These are phyloP conservation scores for Eretmochelys imbricata DNA, from an alignment of 2,113 vertebrate genomes.

Conservation along the genomic window DNA sequence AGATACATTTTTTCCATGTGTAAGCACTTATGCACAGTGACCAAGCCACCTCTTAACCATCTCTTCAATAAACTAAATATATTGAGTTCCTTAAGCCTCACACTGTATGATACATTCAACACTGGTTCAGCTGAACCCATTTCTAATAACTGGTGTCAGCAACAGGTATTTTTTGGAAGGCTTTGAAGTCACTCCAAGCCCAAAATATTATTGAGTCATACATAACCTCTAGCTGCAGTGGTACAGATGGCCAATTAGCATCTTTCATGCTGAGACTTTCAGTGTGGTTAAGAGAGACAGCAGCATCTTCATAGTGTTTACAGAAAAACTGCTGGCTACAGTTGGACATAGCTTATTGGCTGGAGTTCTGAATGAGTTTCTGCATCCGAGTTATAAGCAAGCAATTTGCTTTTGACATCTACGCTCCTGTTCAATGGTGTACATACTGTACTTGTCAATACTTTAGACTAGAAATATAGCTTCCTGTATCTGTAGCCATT, in stretches of 20 bases:
- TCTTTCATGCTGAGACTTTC: background rate
- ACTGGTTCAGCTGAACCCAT: background rate
- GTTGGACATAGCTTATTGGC: background rate
- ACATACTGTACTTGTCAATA: background rate
- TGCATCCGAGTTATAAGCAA: conserved; percentile 20
- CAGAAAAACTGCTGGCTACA: background rate
- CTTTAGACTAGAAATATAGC: background rate
- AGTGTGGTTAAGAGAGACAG: background rate
- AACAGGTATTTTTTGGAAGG: background rate
- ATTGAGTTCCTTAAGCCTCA: too few relatives aligned
- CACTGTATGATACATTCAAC: background rate
- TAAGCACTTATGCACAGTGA: background rate
- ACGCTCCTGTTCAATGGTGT: conserved; percentile 8
- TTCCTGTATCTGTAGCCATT: conserved; percentile 5
- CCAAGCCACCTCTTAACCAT: too few relatives aligned
- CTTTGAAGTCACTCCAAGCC: background rate
- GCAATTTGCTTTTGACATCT: conserved; percentile 18
- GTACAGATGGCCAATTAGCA: background rate
- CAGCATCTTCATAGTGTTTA: background rate
- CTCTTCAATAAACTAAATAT: too few relatives aligned
- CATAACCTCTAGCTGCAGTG: background rate
- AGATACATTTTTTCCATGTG: background rate
- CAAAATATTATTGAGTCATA: conserved; percentile 5
- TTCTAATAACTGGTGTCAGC: background rate
- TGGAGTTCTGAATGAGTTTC: conserved; percentile 9